Evolutionary conservation across 2,797 vertebrate genomes (phyloP), one percentile per base, ranked within the genome.

Genomic region (Urocyon cinereoargenteus): DNA sequence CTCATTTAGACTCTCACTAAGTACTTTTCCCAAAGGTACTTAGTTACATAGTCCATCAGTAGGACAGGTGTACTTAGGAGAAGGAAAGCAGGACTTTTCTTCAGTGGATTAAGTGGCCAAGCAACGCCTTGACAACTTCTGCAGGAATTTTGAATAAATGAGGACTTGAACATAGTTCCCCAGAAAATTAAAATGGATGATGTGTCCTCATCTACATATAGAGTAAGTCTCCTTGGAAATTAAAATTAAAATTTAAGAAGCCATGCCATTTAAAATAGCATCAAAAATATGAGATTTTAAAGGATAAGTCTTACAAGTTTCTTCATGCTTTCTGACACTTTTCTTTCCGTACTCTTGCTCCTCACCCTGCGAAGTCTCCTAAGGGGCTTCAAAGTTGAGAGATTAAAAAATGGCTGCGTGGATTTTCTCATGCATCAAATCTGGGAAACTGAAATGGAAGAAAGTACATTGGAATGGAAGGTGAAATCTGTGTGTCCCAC

Each of bases 221-320:
- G 40, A 45, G 2, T 45, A 31, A 31, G 24, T 49, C 28, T 91
- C 3, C 3, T 22, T 88, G 28, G 34, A 62, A 92, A 81, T 49
- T 70, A 94, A 57, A 94, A 79, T 45, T 73, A 93, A 73, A 93
- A 90, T 11, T 64, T 90, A 34, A 90, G 85, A 88, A 13, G 4
- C 7, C 68, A 36, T 36, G 15, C 14, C 24, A 73, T 90, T 85
- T 81, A 87, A 83, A 96, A n/a, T 61, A 86, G 36, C 51, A 91
- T 51, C 36, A 75, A 16, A 97, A 79, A 53, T 83, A n/a, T 53
- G 89, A 90, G 84, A 86, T 61, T 40, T 3, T 78, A 72, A 89
- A 31, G 19, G 16, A 11, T 84, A 81, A 77, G 21, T 68, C 12
- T 59, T 34, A 36, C 8, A 94, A 95, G 90, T 16, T n/a, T 36